These are phyloP conservation scores for Chelonus insularis DNA, from an alignment of 1,140 invertebrate genomes.

Conservation along the genomic window DNA sequence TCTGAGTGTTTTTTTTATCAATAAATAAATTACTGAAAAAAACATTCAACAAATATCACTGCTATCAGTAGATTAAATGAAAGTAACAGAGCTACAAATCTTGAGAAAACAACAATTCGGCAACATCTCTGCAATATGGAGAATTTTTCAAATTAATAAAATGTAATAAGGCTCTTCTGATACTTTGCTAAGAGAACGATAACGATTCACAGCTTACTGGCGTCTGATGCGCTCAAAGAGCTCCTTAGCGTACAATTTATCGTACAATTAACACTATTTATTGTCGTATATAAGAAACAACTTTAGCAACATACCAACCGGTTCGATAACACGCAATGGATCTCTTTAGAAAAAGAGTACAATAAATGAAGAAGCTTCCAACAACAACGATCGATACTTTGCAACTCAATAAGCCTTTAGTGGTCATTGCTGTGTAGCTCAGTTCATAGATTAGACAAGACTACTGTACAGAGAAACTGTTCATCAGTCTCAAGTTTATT, in stretches of 20 bases:
- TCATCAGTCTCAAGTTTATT: too few species aligned
- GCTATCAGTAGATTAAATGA: too few species aligned
- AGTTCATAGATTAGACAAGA: conserved; percentile 12
- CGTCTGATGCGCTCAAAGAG: conserved; percentile 9
- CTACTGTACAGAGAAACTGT: background rate
- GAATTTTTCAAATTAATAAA: background rate
- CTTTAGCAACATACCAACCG: conserved; percentile 34
- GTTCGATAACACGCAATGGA: conserved; percentile 28
- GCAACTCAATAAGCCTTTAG: conserved; percentile 12
- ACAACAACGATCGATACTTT: conserved; percentile 7
- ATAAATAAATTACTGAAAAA: too few species aligned
- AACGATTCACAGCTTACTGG: background rate
- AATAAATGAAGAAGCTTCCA: background rate
- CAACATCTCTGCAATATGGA: too few species aligned
- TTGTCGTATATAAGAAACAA: conserved; percentile 29
- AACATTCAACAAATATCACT: too few species aligned
- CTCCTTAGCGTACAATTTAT: conserved; percentile 39
- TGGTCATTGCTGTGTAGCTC: background rate
- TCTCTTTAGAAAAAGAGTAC: background rate
- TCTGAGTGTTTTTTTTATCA: too few species aligned
- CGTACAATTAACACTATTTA: conserved; percentile 40
- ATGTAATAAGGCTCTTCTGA: background rate
- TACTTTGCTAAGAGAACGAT: background rate
- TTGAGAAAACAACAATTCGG: too few species aligned
- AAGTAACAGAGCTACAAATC: too few species aligned